These are phyloP conservation scores for Meriones unguiculatus DNA, from an alignment of 2,113 vertebrate genomes.

Conservation along the genomic window DNA sequence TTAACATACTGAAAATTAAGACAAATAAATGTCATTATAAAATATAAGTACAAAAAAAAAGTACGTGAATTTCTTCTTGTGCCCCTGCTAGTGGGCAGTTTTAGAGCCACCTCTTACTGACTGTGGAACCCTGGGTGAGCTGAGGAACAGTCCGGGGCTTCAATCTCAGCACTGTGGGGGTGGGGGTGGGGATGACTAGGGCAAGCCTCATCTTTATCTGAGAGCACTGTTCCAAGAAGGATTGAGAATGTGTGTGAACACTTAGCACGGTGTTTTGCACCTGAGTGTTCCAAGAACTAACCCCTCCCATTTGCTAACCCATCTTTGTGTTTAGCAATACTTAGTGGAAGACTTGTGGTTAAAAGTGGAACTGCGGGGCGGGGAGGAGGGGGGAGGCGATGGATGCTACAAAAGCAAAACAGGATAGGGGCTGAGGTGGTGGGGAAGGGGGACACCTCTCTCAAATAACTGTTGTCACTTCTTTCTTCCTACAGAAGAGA, in stretches of 20 bases:
- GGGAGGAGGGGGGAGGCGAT: background rate
- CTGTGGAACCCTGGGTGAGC: background rate
- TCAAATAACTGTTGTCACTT: background rate
- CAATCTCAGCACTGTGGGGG: background rate
- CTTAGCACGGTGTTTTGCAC: constrained; percentile 2
- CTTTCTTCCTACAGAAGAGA: constrained; percentile 13
- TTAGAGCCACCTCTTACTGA: background rate
- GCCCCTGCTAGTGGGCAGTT: background rate
- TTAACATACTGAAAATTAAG: constrained; percentile 51
- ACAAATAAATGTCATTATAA: background rate
- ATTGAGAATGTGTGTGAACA: background rate
- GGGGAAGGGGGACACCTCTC: background rate
- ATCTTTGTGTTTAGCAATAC: background rate
- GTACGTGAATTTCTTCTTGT: background rate
- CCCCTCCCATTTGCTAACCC: background rate
- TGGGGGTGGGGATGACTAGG: background rate
- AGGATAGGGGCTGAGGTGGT: background rate
- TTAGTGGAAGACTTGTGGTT: background rate
- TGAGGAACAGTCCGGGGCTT: background rate
- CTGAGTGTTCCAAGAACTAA: background rate
- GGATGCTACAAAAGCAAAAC: background rate
- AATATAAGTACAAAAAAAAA: constrained; percentile 39
- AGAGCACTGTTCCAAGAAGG: background rate
- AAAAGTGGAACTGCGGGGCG: background rate
- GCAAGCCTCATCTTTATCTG: background rate